Evolutionary conservation across 1,140 invertebrate species (phyloP).

Genomic region (Listronotus bonariensis): DNA sequence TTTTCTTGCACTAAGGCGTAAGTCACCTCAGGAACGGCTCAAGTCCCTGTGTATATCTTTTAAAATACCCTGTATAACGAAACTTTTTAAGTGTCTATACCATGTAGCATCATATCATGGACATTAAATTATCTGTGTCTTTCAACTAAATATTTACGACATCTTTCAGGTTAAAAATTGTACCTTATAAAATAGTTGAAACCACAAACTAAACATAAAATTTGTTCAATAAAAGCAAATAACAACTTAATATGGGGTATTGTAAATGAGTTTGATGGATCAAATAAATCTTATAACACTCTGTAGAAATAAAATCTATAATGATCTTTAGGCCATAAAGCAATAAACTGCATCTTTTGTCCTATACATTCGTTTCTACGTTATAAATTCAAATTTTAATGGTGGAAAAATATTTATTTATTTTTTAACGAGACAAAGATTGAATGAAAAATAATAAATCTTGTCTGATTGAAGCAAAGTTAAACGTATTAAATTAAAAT

Average conservation of each 20-base stretch:
- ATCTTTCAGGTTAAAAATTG: too few species aligned
- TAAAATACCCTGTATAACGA: too few species aligned
- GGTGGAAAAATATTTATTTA: constrained; percentile 1
- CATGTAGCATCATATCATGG: background rate
- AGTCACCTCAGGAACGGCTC: too few species aligned
- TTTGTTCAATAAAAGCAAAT: constrained; percentile 18
- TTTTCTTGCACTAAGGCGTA: too few species aligned
- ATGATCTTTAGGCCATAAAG: constrained; percentile 22
- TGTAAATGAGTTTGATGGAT: constrained; percentile 23
- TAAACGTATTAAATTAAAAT: too few species aligned
- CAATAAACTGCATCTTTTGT: constrained; percentile 7
- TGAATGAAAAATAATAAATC: too few species aligned
- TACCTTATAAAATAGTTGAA: background rate
- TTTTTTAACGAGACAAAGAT: too few species aligned
- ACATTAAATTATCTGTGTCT: constrained; percentile 1
- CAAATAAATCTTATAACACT: constrained; percentile 17
- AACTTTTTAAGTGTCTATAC: too few species aligned
- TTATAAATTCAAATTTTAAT: constrained; percentile 20
- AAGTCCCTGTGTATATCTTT: too few species aligned
- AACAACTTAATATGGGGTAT: constrained; percentile 29
- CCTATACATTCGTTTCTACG: constrained; percentile 5
- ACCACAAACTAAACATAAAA: constrained; percentile 15
- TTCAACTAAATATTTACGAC: background rate
- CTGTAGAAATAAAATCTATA: constrained; percentile 19
- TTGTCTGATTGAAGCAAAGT: too few species aligned